These are phyloP conservation scores for Apantesis nais DNA, from an alignment of 2,888 invertebrate species.

Conservation along the genomic window DNA sequence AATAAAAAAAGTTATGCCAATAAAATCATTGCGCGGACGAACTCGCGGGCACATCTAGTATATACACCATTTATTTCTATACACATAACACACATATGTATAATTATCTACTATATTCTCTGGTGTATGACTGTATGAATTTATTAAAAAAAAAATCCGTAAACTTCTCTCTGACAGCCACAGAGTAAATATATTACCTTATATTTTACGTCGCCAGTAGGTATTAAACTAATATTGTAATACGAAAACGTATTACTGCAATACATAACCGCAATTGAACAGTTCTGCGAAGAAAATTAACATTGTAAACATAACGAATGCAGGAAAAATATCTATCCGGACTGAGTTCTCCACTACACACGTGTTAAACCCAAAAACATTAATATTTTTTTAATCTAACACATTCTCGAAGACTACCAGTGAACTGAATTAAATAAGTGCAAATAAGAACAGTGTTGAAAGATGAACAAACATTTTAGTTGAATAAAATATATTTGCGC, in stretches of 20 bases:
- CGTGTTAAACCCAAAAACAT: no score
- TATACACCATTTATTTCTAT: no score
- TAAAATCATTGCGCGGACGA: no score
- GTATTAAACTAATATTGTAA: not conserved
- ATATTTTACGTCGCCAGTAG: no score
- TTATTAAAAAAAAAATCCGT: not conserved
- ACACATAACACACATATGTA: no score
- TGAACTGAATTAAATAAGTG: not conserved
- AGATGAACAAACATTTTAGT: constrained; percentile 36
- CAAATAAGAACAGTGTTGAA: constrained; percentile 14
- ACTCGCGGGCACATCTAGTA: no score
- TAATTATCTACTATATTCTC: no score
- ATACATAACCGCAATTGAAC: not conserved
- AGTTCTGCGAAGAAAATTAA: not conserved
- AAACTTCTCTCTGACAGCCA: not conserved
- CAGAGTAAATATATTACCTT: not conserved
- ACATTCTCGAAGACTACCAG: constrained; percentile 20
- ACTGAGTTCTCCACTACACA: no score
- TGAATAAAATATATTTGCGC: constrained; percentile 28
- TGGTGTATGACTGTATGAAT: no score
- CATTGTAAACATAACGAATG: not conserved
- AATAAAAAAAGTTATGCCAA: no score
- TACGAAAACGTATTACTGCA: not conserved
- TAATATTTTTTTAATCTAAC: no score
- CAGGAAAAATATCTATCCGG: no score